Base-by-base conservation (phyloP, 1,140 invertebrate genomes). In the Chironomus tepperi region DNA sequence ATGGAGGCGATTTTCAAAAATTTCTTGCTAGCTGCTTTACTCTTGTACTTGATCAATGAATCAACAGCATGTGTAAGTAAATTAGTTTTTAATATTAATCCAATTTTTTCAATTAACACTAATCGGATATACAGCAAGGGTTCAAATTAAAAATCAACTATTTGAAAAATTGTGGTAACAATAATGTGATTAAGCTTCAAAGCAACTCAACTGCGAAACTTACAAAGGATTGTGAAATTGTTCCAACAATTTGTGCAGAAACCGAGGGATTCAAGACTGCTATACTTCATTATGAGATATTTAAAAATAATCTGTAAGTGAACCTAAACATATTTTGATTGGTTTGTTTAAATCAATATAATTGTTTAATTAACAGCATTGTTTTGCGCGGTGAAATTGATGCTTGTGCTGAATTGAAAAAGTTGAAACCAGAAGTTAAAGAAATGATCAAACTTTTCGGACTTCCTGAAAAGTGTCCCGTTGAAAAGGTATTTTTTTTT, bases 201-300 rank as follows among this genome's bases (percentile, higher is more conserved):
- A 73, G 76, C 0, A 77, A 77, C 64, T 80, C 81, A 73, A 76
- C 70, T 8, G 74, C 81, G 2, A 81, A 80, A 76, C 74, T 82
- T 19, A 82, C 80, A 74, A 82, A 82, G 19, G 80, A 82, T 64
- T 82, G 81, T 73, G 80, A 82, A 43, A 74, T 82, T 42, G 76
- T 82, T 6, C 80, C 81, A 1, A 75, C 74, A 2, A 47, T 9
- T 15, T 74, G 73, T 65, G 18, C 47, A 6, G 18, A 43, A 24
- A 57, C 73, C 5, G 16, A 57, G 1, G 73, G 73, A 65, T 74
- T 74, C n/a, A 74, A 57, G 21, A 15, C 43, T 16, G 73, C 73
- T 15, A 74, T 24, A 18, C 19, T 74, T 12, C 8, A 47, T 43
- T 73, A 43, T n/a, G 9, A 73, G 47, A 74, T 24, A 8, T 74